Evolutionary conservation across 2,797 vertebrate genomes (phyloP).

Genomic region (Alfaro cultratus): DNA sequence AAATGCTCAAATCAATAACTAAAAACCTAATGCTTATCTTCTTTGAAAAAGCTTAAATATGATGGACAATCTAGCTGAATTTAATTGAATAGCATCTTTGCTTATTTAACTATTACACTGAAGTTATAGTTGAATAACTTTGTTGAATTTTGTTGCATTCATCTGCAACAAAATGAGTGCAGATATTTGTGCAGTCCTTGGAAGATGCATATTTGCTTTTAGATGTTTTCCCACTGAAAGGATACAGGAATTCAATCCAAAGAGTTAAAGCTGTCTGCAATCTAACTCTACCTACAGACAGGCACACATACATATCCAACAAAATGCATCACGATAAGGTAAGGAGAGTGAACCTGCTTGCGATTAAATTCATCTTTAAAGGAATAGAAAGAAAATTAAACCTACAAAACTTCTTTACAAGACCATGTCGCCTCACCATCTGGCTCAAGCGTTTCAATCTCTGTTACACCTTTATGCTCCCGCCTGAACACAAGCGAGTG

Average conservation of each 20-base stretch:
- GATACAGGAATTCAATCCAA: conserved; percentile 74
- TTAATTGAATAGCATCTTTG: conserved; percentile 16
- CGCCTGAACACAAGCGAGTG: conserved; percentile 62
- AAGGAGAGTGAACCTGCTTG: conserved; percentile 34
- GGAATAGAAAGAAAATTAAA: conserved; percentile 67
- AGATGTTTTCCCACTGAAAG: conserved; percentile 50
- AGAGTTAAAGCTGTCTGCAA: conserved; percentile 60
- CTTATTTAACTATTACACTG: conserved; percentile 39
- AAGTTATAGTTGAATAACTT: conserved; percentile 35
- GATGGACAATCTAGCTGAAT: neutral
- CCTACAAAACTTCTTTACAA: conserved; percentile 63
- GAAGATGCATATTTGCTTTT: conserved; percentile 57
- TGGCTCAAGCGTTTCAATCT: conserved; percentile 62
- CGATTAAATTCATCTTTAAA: conserved; percentile 47
- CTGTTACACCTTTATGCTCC: conserved; percentile 63
- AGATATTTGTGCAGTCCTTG: conserved; percentile 38
- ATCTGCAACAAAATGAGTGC: conserved; percentile 40
- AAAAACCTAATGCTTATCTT: conserved; percentile 13
- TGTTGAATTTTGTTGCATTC: conserved; percentile 46
- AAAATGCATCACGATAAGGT: conserved; percentile 28
- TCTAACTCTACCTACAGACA: conserved; percentile 46
- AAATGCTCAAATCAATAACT: conserved; percentile 66
- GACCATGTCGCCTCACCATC: conserved; percentile 46
- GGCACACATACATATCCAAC: neutral
- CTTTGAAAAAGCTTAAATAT: neutral